Percentiles rank a stretch among this genome's conserved stretches.
Evolutionary conservation across 2,888 invertebrate genomes (phyloP).

Genomic region (Sylvicola fuscatus): DNA sequence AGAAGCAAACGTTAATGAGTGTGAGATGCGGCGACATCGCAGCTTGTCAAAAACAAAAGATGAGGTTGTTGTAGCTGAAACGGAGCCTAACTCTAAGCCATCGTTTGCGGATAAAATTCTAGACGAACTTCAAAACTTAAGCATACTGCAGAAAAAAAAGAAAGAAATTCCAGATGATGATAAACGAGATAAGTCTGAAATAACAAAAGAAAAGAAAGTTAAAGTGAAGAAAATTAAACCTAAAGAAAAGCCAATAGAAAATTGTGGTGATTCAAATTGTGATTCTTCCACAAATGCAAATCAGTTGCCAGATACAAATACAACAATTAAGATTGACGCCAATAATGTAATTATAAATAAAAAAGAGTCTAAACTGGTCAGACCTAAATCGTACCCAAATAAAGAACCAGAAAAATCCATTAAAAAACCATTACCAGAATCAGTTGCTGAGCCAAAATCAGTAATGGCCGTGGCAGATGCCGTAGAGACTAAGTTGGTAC

Average conservation of each 20-base stretch:
- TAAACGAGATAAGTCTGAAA: slow-evolving; percentile 1
- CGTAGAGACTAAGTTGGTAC: slow-evolving; percentile 8
- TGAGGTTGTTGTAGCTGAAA: slow-evolving; percentile 8
- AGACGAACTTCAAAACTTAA: slow-evolving; percentile 16
- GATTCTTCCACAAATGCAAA: slow-evolving; percentile 12
- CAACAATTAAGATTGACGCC: slow-evolving; percentile 16
- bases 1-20: too few species aligned
- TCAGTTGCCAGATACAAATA: slow-evolving; percentile 12
- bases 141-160: slow-evolving; percentile 1
- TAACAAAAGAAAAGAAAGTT: not conserved
- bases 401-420: slow-evolving; percentile 15
- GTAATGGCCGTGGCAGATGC: slow-evolving; percentile 11
- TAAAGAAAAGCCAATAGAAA: slow-evolving; percentile 15
- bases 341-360: slow-evolving; percentile 16
- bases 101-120: slow-evolving; percentile 20
- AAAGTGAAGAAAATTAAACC: slow-evolving; percentile 3
- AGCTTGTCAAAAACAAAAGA: slow-evolving; percentile 10
- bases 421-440: not conserved
- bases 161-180: slow-evolving; percentile 3
- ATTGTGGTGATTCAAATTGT: not conserved
- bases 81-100: slow-evolving; percentile 8
- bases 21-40: slow-evolving; percentile 8
- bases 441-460: not conserved
- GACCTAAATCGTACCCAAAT: slow-evolving; percentile 34
- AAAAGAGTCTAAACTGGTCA: slow-evolving; percentile 28